Evolutionary conservation across 2,797 vertebrate species (phyloP).

Genomic region (Diceros bicornis): DNA sequence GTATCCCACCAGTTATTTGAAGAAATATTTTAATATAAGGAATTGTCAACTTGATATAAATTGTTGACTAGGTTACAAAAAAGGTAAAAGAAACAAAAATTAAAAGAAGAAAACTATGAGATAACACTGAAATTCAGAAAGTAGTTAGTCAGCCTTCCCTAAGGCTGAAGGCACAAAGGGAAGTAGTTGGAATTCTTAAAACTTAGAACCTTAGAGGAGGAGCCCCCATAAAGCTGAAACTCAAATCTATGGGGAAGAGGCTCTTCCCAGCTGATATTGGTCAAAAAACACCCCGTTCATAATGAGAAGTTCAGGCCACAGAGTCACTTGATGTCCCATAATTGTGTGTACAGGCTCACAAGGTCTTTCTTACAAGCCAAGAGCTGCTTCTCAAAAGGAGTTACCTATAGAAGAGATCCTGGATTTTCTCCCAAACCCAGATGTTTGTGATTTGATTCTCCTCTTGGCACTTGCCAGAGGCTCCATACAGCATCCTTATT

Average conservation of each 20-base stretch:
- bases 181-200: neutral
- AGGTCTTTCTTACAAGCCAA: neutral
- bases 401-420: neutral
- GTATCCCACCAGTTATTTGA: neutral
- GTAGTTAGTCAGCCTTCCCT: neutral
- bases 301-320: neutral
- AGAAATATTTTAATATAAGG: neutral
- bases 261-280: neutral
- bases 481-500: neutral
- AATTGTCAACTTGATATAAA: neutral
- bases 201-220: neutral
- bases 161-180: neutral
- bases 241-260: neutral
- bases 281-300: neutral
- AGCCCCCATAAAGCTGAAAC: neutral
- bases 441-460: neutral
- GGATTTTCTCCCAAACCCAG: neutral
- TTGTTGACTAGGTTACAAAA: neutral
- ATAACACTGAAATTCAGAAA: neutral
- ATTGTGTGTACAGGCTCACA: neutral
- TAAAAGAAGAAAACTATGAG: neutral
- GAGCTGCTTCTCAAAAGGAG: neutral
- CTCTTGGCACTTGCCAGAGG: neutral
- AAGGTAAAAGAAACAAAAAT: neutral
- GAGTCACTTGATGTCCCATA: neutral